Conservation (phyloP, 2,113 vertebrate species). For the Protobothrops flavoviridis region DNA sequence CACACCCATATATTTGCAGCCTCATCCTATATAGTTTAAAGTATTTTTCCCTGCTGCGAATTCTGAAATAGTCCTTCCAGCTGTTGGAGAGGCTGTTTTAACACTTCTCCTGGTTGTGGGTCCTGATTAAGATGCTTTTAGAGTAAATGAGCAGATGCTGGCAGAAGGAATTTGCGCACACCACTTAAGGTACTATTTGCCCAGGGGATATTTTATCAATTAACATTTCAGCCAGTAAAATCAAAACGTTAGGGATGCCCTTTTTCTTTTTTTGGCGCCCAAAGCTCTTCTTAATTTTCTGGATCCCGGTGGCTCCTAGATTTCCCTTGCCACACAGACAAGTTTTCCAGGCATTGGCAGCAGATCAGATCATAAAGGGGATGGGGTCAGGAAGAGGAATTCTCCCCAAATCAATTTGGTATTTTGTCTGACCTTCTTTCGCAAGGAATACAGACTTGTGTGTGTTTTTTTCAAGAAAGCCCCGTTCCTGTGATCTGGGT, state of each 20-base stretch:
- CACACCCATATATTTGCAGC: too few relatives aligned
- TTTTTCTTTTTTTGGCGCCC: background rate
- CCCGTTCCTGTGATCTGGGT: background rate
- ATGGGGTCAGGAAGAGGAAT: too few relatives aligned
- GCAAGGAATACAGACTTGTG: background rate
- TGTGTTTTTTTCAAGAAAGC: background rate
- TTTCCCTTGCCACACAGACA: too few relatives aligned
- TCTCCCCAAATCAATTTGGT: background rate
- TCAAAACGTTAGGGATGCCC: background rate
- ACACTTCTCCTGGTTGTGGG: background rate
- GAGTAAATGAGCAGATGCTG: background rate
- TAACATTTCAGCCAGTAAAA: background rate
- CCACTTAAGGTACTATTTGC: background rate
- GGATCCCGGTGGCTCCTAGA: background rate
- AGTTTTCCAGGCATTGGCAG: background rate
- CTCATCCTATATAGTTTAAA: background rate
- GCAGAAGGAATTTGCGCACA: background rate
- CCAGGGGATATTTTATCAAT: background rate
- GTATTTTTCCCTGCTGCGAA: background rate
- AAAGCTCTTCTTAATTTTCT: background rate
- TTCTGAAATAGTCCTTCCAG: background rate
- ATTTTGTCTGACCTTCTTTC: too few relatives aligned
- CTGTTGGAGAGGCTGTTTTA: background rate
- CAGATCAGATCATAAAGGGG: slow-evolving; percentile 8
- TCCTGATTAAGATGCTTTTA: background rate